Conservation (phyloP, 23 tunicate genomes). For the Oikopleura dioica region DNA sequence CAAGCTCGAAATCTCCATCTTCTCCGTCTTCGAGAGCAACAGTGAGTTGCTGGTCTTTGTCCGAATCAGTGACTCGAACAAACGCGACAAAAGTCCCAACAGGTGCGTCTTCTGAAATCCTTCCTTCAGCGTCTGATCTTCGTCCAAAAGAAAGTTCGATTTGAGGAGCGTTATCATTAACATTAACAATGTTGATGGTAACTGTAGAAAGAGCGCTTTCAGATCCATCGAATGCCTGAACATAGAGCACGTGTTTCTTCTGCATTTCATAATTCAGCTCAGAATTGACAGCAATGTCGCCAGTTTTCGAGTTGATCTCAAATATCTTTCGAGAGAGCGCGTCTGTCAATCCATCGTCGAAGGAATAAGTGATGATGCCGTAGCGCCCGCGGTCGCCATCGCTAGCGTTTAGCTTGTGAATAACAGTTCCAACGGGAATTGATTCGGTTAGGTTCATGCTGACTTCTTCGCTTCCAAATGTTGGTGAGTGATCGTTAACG, state of each 20-base stretch:
- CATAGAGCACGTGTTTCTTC: background rate
- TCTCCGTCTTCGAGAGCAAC: background rate
- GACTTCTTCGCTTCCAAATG: background rate
- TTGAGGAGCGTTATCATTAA: background rate
- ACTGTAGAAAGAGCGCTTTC: background rate
- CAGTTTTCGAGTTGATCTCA: background rate
- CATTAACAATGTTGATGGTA: background rate
- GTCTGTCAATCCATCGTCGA: too few relatives aligned
- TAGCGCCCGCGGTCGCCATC: background rate
- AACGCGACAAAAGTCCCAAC: conserved; percentile 5
- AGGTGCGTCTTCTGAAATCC: conserved; percentile 1
- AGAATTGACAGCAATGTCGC: background rate
- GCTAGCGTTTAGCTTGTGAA: background rate
- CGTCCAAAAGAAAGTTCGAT: background rate
- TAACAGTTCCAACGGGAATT: background rate
- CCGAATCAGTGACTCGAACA: conserved; percentile 9
- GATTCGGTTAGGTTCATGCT: background rate
- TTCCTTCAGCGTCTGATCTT: background rate
- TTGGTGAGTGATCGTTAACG: background rate
- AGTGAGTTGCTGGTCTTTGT: background rate
- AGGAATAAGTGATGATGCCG: background rate
- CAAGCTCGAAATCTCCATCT: background rate
- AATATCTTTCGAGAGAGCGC: background rate
- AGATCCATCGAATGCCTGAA: background rate
- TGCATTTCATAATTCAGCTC: background rate